A percentile compares a stretch with the other conserved stretches of the same genome.
These are phyloP conservation scores for Lamprotornis superbus DNA, from an alignment of 2,113 vertebrate genomes.

Conservation along the genomic window DNA sequence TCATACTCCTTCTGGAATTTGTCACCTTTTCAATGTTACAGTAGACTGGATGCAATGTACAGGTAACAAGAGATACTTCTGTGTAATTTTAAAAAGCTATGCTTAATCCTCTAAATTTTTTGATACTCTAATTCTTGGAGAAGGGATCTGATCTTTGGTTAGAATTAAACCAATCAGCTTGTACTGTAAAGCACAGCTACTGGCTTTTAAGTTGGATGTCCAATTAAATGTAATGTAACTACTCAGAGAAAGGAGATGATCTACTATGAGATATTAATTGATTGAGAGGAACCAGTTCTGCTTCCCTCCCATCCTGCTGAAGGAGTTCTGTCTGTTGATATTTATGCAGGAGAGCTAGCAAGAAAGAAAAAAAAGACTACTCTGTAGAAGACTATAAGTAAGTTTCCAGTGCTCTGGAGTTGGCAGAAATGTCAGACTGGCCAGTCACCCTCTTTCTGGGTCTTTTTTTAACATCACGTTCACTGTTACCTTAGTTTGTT, in stretches of 20 bases:
- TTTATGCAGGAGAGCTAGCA: not conserved
- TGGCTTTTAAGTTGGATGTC: not conserved
- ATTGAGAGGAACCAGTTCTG: not conserved
- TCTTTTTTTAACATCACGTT: not conserved
- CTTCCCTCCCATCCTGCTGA: not conserved
- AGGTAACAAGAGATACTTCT: not conserved
- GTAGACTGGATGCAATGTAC: not conserved
- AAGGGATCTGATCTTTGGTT: not conserved
- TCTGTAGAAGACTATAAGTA: not conserved
- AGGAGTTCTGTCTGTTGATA: not conserved
- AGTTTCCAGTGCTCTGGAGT: not conserved
- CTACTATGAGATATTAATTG: not conserved
- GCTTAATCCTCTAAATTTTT: not conserved
- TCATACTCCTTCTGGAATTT: not conserved
- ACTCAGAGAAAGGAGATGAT: not conserved
- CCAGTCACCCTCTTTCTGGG: not conserved
- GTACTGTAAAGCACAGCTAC: not conserved
- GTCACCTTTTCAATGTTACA: accelerated
- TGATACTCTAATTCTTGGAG: not conserved
- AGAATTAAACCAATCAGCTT: not conserved
- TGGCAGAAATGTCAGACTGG: not conserved
- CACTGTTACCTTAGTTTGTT: not conserved
- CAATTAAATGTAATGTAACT: not conserved
- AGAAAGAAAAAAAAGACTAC: not conserved
- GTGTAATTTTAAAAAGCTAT: not conserved